Percentiles rank a stretch among this genome's conserved stretches.
Conservation (phyloP, 2,888 invertebrate genomes). For the Tenthredo amoena region DNA sequence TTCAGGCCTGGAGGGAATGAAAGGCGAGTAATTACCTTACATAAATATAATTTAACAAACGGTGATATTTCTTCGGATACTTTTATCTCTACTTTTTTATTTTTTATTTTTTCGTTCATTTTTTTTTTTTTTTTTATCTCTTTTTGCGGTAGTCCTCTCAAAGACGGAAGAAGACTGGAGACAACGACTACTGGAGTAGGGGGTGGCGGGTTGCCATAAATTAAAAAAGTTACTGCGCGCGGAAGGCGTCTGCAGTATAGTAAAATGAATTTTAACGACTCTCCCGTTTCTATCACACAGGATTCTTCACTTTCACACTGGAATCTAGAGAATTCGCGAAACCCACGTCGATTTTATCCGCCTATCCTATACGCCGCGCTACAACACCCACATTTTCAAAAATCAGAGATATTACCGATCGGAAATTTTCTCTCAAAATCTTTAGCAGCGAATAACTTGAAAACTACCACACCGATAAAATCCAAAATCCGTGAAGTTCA, state of each 20-base stretch:
- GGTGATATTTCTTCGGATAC: not conserved
- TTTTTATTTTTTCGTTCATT: too few relatives aligned
- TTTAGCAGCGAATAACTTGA: not conserved
- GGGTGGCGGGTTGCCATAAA: conserved; percentile 30
- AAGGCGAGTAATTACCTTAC: not conserved
- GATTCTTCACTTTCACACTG: conserved; percentile 10
- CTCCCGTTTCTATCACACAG: conserved; percentile 24
- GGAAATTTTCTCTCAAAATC: not conserved
- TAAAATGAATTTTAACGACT: conserved; percentile 48
- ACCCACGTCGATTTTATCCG: not conserved
- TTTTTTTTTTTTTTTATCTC: not conserved
- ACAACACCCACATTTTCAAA: not conserved
- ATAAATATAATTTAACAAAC: conserved; percentile 36
- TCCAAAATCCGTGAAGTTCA: not conserved
- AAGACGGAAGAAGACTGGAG: conserved; percentile 13
- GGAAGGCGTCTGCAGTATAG: conserved; percentile 14
- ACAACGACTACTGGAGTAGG: conserved; percentile 2
- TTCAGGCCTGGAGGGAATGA: not conserved
- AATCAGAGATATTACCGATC: not conserved
- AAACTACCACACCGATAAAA: not conserved
- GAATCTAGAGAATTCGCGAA: not conserved
- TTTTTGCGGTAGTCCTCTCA: conserved; percentile 11
- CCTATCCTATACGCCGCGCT: not conserved
- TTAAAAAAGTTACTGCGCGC: conserved; percentile 39
- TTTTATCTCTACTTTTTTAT: not conserved